Evolutionary conservation across 2,888 invertebrate species (phyloP), one percentile per base, ranked within the genome.

Genomic region (Dasypogon diadema): DNA sequence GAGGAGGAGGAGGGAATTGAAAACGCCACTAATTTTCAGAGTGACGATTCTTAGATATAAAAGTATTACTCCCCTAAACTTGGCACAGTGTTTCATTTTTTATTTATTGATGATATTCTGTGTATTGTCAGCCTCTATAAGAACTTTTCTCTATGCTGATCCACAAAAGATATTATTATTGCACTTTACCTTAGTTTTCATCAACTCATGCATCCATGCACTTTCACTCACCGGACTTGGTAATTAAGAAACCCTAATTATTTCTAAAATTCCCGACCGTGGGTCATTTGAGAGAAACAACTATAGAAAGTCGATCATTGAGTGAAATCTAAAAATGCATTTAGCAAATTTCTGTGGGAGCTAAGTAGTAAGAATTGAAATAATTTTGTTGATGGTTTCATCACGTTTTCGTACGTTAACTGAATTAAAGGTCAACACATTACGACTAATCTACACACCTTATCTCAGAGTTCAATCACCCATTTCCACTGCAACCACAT

Each of bases 401-500:
- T 60, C 2, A 34, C 21, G 12, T 37, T 60, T 42, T 26, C 5
- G 4, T 16, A 21, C 21, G 2, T 24, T 22, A 8, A 22, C 21
- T 46, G 22, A 46, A 48, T 46, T 51, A 24, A 48, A 65, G 48
- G 48, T 65, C 46, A 14, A 3, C 12, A 18, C 2, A 34, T 34
- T 22, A 10, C 22, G 18, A 8, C 2, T 65, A n/a, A 8, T 18
- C 16, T 6, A 37, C 2, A 12, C 12, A 6, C 3, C 6, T 42
- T 42, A 42, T 12, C 42, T 12, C 12, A 8, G 18, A 46, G 65
- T 65, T 65, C 65, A 65, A 24, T 65, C 65, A 65, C 65, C 42
- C 24, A 14, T 12, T 48, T 18, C 37, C 8, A 2, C n/a, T 12
- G 42, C 14, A 65, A 6, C 22, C 2, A 12, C 2, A 22, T 34